Base-by-base conservation (phyloP, 2,888 invertebrate genomes). In the Gerosis bhagava region DNA sequence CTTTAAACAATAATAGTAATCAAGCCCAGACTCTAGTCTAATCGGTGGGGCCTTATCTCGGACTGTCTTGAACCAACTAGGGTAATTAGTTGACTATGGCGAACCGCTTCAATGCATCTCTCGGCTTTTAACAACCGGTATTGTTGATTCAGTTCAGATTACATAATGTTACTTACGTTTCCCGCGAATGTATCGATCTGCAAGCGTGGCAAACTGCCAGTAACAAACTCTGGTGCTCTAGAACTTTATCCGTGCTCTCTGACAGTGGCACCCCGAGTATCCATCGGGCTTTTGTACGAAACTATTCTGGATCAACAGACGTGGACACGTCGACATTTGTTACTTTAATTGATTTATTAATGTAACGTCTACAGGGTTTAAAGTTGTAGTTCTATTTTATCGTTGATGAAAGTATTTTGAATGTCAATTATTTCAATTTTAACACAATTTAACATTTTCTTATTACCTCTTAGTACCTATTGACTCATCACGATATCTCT, bases 201-300 rank as follows among this genome's bases (percentile, higher is more conserved):
- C 59, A 65, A 70, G 67, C 67, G 75, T 84, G 86, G 86, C 84
- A 72, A 72, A 52, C 65, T 74, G 87, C 87, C 87, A 87, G 77
- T 76, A 73, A 71, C 70, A 75, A 79, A 73, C 71, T 73, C 65
- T 56, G 59, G 66, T 66, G 63, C 67, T 70, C 70, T 69, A 68
- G 68, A 74, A 75, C 67, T 57, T 59, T 50, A 11, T 32, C 28
- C n/a, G 32, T 12, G 45, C 5, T 11, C 29, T 11, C 36, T 45
- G 31, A 10, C 37, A 39, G 24, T n/a, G n/a, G 17, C 17, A 17
- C 12, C 26, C 12, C 15, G 19, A 17, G 22, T 13, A 11, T 35
- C 37, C 13, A 19, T 31, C 3, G 24, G 11, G 10, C 31, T 12
- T 21, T 15, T 21, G 8, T 16, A 2, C 19, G 19, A 11, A 19